A percentile compares a stretch with the other conserved stretches of the same genome.
Evolutionary conservation across 2,888 invertebrate genomes (phyloP).

Genomic region (Amorpha juglandis): DNA sequence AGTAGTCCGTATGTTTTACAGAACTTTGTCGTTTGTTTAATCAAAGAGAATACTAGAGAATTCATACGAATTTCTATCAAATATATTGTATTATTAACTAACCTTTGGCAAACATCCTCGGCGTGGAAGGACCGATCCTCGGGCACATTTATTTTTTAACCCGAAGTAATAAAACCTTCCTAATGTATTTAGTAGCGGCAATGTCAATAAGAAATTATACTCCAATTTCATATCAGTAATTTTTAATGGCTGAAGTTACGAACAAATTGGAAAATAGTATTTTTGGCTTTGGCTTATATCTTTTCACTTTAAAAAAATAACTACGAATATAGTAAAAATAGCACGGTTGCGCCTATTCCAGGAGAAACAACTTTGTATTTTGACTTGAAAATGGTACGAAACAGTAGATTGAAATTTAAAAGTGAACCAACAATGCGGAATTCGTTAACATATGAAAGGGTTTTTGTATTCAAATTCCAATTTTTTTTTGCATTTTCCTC

Average conservation of each 20-base stretch:
- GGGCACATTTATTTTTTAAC: conserved; percentile 10
- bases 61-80: not conserved
- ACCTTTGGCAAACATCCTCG: not conserved
- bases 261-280: no score
- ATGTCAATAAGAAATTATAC: not conserved
- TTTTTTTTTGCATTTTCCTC: not conserved
- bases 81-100: not conserved
- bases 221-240: no score
- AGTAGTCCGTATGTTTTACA: not conserved
- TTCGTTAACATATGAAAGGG: not conserved
- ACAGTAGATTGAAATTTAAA: not conserved
- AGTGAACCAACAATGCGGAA: not conserved
- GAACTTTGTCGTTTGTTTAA: not conserved
- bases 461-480: not conserved
- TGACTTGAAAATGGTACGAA: not conserved
- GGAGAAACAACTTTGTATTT: no score
- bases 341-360: not conserved
- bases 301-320: no score
- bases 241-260: no score
- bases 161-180: conserved; percentile 6
- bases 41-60: not conserved
- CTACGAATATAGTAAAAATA: no score
- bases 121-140: not conserved
- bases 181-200: not conserved
- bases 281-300: not conserved